Evolutionary conservation across 1,140 invertebrate genomes (phyloP).

Genomic region (Drosophila suzukii): DNA sequence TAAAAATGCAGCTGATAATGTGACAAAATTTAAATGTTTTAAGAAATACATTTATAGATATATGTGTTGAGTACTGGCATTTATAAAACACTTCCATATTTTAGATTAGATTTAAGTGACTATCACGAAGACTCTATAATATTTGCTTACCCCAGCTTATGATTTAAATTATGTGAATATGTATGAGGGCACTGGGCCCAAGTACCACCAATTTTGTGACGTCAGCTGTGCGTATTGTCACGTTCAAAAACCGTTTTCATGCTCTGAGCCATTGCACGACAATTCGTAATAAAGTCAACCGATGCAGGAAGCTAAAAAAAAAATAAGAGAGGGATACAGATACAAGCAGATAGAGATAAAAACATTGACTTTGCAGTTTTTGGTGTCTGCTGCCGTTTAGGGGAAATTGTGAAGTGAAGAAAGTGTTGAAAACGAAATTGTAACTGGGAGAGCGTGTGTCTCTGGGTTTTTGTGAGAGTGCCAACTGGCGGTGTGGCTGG

Average conservation of each 20-base stretch:
- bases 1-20: no score
- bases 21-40: no score
- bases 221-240: conserved; percentile 69
- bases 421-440: conserved; percentile 83
- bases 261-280: conserved; percentile 64
- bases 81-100: no score
- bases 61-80: no score
- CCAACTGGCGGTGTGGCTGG: conserved; percentile 5
- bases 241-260: conserved; percentile 61
- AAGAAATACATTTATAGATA: no score
- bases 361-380: conserved; percentile 60
- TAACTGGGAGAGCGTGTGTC: conserved; percentile 69
- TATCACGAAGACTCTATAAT: not conserved
- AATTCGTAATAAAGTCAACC: conserved; percentile 66
- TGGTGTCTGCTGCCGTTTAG: conserved; percentile 58
- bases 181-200: not conserved
- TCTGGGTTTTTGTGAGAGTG: conserved; percentile 41
- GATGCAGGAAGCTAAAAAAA: conserved; percentile 7
- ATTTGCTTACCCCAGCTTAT: not conserved
- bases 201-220: conserved; percentile 45
- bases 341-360: conserved; percentile 35
- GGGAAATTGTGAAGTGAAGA: conserved; percentile 83
- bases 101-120: not conserved
- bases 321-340: not conserved
- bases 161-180: not conserved